phyloP scores from a whole-genome alignment of 2,888 invertebrate genomes.

The Tetramorium bicarinatum region DNA sequence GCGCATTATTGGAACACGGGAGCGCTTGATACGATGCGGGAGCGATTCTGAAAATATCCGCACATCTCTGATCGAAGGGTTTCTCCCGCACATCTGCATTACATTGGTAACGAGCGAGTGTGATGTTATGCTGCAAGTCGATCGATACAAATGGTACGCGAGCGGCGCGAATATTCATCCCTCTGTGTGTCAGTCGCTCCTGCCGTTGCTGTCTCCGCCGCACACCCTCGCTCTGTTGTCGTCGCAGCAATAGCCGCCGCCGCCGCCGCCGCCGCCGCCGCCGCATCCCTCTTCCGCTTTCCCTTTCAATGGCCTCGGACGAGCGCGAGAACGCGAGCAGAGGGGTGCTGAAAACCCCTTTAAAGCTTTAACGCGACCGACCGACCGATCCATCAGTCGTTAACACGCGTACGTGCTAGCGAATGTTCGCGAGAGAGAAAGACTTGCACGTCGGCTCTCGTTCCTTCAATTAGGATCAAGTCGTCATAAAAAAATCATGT shows the following conservation, averaged over 20 bases:
- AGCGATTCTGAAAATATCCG: background rate
- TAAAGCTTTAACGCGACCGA: constrained; percentile 73
- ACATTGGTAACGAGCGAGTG: constrained; percentile 1
- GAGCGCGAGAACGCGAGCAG: constrained; percentile 65
- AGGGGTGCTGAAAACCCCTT: constrained; percentile 70
- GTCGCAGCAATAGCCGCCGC: constrained; percentile 59
- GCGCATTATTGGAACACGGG: background rate
- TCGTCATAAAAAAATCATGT: constrained; percentile 13
- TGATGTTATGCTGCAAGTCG: constrained; percentile 41
- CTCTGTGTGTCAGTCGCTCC: constrained; percentile 55
- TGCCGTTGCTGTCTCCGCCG: constrained; percentile 49
- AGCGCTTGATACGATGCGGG: background rate
- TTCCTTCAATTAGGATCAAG: constrained; percentile 31
- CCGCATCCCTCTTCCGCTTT: constrained; percentile 68
- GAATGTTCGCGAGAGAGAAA: constrained; percentile 36
- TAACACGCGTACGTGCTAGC: constrained; percentile 43
- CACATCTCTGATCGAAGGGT: background rate
- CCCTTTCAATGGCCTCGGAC: constrained; percentile 75
- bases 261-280: constrained; percentile 38
- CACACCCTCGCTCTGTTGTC: constrained; percentile 75
- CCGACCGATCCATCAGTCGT: constrained; percentile 45
- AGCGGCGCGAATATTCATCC: constrained; percentile 38
- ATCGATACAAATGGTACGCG: constrained; percentile 51
- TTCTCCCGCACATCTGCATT: background rate
- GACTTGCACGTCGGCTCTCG: background rate